phyloP scores from a whole-genome alignment of 2,113 vertebrate genomes.

The Microcebus ravelobensis region DNA sequence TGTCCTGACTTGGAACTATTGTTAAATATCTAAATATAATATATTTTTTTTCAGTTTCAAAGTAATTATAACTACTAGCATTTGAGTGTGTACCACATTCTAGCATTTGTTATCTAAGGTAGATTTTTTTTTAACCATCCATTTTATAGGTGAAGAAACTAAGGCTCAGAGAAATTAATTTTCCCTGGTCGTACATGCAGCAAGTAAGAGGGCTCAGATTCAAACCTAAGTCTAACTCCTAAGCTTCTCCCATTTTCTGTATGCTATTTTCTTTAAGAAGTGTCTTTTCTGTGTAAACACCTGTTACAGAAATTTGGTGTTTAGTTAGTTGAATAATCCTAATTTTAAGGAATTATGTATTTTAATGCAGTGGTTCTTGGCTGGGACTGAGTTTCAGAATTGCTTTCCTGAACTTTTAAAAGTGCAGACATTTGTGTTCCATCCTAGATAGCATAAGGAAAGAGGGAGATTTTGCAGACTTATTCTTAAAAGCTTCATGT shows the following conservation, averaged over 20 bases:
- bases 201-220: not conserved
- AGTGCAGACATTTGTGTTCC: not conserved
- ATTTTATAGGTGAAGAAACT: not conserved
- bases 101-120: not conserved
- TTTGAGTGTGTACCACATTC: not conserved
- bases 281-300: not conserved
- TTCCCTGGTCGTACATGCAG: not conserved
- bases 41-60: not conserved
- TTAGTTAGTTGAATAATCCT: not conserved
- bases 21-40: not conserved
- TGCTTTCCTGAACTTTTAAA: not conserved
- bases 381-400: not conserved
- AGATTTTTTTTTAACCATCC: not conserved
- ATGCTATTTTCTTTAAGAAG: not conserved
- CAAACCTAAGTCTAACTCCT: not conserved
- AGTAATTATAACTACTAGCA: not conserved
- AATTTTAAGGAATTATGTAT: not conserved
- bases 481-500: not conserved
- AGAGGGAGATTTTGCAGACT: not conserved
- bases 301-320: not conserved
- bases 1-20: not conserved
- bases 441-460: not conserved
- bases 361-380: not conserved
- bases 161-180: not conserved
- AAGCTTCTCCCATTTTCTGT: not conserved